Conservation (phyloP, 23 tunicate genomes). For the Styela clava region DNA sequence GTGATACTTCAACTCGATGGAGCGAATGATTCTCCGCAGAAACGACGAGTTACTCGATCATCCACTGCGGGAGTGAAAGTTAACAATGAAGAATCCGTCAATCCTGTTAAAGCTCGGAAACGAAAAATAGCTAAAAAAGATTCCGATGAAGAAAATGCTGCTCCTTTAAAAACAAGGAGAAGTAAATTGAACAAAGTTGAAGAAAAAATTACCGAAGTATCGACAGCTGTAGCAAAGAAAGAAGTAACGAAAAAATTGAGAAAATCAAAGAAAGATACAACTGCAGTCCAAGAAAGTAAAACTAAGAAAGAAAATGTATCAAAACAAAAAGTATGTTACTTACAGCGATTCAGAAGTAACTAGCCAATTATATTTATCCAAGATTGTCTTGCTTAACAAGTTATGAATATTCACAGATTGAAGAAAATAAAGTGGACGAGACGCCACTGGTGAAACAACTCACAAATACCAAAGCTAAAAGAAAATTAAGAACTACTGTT, state of each 20-base stretch:
- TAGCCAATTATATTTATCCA: too few species aligned
- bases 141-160: neutral
- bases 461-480: neutral
- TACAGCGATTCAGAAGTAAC: too few species aligned
- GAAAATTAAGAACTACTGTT: neutral
- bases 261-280: too few species aligned
- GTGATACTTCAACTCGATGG: constrained; percentile 60
- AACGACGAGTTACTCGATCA: constrained; percentile 15
- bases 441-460: constrained; percentile 6
- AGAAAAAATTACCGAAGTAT: too few species aligned
- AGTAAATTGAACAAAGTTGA: constrained; percentile 11
- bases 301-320: too few species aligned
- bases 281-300: constrained; percentile 17
- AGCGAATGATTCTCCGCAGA: constrained; percentile 21
- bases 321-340: too few species aligned
- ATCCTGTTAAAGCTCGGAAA: neutral
- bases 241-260: neutral
- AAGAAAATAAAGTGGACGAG: constrained; percentile 14
- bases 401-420: too few species aligned
- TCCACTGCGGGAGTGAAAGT: neutral
- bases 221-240: too few species aligned
- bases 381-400: too few species aligned
- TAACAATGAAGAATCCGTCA: constrained; percentile 3
- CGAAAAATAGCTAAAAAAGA: neutral
- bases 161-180: neutral